Evolutionary conservation across 2,113 vertebrate genomes (phyloP).

Genomic region (Hypomesus transpacificus): DNA sequence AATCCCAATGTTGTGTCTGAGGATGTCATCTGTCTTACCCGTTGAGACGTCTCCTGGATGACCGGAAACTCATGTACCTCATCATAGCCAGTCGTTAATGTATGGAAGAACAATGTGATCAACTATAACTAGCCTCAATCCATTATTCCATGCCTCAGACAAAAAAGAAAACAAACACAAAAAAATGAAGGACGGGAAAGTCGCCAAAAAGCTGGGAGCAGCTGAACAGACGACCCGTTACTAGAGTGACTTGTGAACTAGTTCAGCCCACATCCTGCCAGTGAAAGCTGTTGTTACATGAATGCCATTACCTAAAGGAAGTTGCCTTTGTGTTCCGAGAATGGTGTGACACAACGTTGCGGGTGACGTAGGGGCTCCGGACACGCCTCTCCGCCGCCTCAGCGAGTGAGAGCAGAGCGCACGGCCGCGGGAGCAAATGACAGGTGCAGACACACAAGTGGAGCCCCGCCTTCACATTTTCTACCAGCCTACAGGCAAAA

Average conservation of each 20-base stretch:
- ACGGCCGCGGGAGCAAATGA: neutral
- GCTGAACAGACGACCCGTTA: too few species aligned
- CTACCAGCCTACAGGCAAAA: neutral
- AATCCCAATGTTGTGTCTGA: neutral
- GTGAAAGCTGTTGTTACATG: conserved; percentile 15
- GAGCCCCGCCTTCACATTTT: neutral
- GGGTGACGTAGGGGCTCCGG: conserved; percentile 54
- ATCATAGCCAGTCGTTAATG: conserved; percentile 49
- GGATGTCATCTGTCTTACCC: conserved; percentile 53
- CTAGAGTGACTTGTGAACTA: neutral
- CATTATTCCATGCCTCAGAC: neutral
- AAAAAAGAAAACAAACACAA: neutral
- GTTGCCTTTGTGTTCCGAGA: conserved; percentile 48
- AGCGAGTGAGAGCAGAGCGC: conserved; percentile 9
- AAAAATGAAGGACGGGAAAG: neutral
- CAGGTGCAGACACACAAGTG: conserved; percentile 26
- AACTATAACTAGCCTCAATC: too few species aligned
- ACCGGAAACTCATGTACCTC: conserved; percentile 69
- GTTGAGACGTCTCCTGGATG: conserved; percentile 56
- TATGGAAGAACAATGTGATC: neutral
- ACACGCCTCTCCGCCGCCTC: conserved; percentile 54
- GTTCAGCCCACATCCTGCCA: conserved; percentile 34
- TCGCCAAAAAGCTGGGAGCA: neutral
- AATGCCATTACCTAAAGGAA: conserved; percentile 52
- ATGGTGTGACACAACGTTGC: conserved; percentile 68